Base-by-base conservation (phyloP, 2,113 vertebrate genomes). In the Cephalopholis sonnerati region DNA sequence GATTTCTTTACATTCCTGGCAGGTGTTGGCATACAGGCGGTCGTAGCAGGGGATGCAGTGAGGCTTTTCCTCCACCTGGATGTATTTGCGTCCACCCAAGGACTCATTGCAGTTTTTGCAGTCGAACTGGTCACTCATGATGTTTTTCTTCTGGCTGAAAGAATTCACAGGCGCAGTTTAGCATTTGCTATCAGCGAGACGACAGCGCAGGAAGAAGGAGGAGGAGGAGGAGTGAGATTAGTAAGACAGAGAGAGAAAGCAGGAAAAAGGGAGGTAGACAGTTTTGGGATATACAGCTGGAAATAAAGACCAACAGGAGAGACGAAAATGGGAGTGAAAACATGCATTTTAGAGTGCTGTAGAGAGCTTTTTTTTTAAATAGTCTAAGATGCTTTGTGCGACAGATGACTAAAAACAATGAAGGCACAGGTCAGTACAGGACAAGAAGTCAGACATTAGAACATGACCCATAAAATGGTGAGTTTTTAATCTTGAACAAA, bases 21-120 rank as follows among this genome's bases (percentile, higher is more conserved):
- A 99, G 82, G 97, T 98, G 92, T 99, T 97, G 87, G 98, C 97
- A 0, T 97, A 96, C 86, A 97, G 96, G 22, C 95, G 95, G 13
- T 99, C 97, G 0, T 99, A 99, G 94, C 98, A 99, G 81, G 97
- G 96, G 88, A 99, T 96, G 65, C 98, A 99, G 95, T 98, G 97
- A 0, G 98, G 98, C 2, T 96, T 93, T 0, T 96, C 95, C 67
- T 98, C 97, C 88, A 93, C 94, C 92, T 97, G 96, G 94, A 99
- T 99, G 94, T 98, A 99, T 84, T 98, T 99, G 75, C 97, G 96
- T 65, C 98, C 98, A 0, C 97, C 97, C 70, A 99, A 84, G 88
- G 97, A 97, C 95, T 98, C 97, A 24, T 95, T 96, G 93, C 98
- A 99, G 94, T 96, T 97, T 48, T 95, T 95, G 73, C 98, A 99